Conservation (phyloP, 2,888 invertebrate species). For the Encarsia formosa region DNA sequence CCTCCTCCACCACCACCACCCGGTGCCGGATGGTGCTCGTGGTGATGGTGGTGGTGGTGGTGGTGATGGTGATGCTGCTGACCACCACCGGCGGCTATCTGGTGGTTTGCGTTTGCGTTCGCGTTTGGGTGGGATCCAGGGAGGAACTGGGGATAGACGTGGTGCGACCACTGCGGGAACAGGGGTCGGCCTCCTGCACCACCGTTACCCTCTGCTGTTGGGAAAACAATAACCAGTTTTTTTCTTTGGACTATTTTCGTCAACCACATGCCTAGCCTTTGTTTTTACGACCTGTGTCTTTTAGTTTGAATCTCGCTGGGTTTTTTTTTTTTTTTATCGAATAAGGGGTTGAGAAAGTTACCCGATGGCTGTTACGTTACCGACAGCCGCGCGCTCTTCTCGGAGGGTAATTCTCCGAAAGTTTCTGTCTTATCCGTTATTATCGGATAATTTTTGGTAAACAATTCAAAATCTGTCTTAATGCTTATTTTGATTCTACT, state of each 20-base stretch:
- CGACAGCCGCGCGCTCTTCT: no score
- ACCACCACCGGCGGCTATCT: slow-evolving; percentile 10
- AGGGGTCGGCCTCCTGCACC: slow-evolving; percentile 70
- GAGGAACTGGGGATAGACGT: slow-evolving; percentile 91
- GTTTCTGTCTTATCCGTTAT: no score
- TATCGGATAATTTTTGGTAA: no score
- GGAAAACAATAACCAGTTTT: slow-evolving; percentile 42
- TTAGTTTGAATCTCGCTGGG: not conserved
- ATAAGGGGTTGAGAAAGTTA: not conserved
- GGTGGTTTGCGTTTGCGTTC: slow-evolving; percentile 54
- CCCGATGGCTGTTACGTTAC: no score
- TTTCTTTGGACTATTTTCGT: no score
- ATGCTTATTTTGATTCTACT: no score
- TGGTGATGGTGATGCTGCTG: slow-evolving; percentile 50
- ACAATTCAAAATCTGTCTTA: no score
- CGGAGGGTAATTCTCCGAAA: no score
- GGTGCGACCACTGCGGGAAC: slow-evolving; percentile 93
- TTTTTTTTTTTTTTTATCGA: not conserved
- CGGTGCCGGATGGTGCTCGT: slow-evolving; percentile 30
- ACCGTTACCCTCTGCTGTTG: slow-evolving; percentile 50
- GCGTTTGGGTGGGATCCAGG: slow-evolving; percentile 83
- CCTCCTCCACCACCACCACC: no score
- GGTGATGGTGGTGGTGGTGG: slow-evolving; percentile 53
- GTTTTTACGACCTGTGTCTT: not conserved
- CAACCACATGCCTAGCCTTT: slow-evolving; percentile 2